Conservation (phyloP, 1,140 invertebrate genomes). For the Steinernema khuongi region DNA sequence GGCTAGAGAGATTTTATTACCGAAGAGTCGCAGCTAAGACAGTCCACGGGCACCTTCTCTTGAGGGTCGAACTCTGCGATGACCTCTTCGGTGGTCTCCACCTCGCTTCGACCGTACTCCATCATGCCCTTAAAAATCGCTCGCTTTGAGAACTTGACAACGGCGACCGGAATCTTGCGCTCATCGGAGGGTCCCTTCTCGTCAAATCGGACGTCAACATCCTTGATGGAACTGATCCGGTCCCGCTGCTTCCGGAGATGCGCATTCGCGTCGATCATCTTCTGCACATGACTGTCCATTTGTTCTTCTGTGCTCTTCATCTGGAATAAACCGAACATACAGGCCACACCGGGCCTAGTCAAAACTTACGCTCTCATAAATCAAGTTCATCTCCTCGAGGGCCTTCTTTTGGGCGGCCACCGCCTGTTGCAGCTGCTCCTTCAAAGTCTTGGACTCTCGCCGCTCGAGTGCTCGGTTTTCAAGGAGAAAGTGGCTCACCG, state of each 20-base stretch:
- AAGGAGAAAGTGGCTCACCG: not conserved
- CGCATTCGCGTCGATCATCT: not conserved
- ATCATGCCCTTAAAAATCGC: not conserved
- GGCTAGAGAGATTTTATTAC: not conserved
- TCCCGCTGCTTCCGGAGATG: not conserved
- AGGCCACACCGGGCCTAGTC: not conserved
- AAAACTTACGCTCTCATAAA: not conserved
- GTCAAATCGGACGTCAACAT: not conserved
- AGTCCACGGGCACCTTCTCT: not conserved
- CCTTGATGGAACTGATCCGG: not conserved
- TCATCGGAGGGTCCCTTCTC: not conserved
- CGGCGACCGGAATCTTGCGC: constrained; percentile 7
- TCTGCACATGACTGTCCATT: not conserved
- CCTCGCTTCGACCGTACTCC: not conserved
- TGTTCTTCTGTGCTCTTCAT: not conserved
- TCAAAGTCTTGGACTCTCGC: not conserved
- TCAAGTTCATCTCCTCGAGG: not conserved
- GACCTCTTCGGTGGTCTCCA: not conserved
- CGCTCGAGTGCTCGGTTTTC: not conserved
- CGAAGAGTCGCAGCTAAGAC: not conserved
- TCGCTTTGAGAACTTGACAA: not conserved
- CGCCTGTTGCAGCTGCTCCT: not conserved
- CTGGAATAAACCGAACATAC: not conserved
- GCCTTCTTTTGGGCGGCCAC: not conserved
- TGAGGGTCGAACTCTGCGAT: not conserved